Evolutionary conservation across 1,140 invertebrate species (phyloP), one percentile per base, ranked within the genome.

Genomic region (Zaprionus vittiger): DNA sequence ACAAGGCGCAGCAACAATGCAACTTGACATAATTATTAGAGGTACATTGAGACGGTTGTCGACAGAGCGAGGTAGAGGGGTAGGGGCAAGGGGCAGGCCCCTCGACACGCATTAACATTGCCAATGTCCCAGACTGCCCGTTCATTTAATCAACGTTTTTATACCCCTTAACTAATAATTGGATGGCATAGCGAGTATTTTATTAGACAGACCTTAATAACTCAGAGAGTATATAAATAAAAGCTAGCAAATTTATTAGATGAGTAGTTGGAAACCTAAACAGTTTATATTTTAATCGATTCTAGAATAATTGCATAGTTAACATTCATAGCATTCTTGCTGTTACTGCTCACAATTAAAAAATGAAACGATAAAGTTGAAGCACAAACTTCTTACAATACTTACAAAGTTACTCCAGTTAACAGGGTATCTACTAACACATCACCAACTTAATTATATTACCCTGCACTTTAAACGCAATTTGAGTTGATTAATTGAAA

Each of bases 401-500:
- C 12, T 37, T 14, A 12, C 1, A 12, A 37, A 37, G 17, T 57
- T 57, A 20, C 15, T 20, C 0, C 20, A 66, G 5, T 15, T 24
- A 17, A 54, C 15, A 26, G 41, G 17, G 73, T 70, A 71, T 37
- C 14, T 15, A 1, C 4, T 4, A 22, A 38, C 41, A 47, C 41
- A 47, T 22, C 31, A 47, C 17, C 1, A 20, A 34, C 5, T 38
- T 11, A 24, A 26, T 61, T 14, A 37, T 26, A 12, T 69, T 14
- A 38, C 56, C 52, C 34, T 74, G 38, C 82, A 76, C 79, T 85
- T 85, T 86, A 70, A 73, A 79, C 75, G 76, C 82, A 85, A 85
- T 86, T 85, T 85, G 83, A 85, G 82, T 85, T 85, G 79, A 85
- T 85, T 85, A 85, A 85, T 85, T 85, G 81, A 85, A 85, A 86